Evolutionary conservation across 2,797 vertebrate species (phyloP), one percentile per base, ranked within the genome.

Genomic region (Periparus ater): DNA sequence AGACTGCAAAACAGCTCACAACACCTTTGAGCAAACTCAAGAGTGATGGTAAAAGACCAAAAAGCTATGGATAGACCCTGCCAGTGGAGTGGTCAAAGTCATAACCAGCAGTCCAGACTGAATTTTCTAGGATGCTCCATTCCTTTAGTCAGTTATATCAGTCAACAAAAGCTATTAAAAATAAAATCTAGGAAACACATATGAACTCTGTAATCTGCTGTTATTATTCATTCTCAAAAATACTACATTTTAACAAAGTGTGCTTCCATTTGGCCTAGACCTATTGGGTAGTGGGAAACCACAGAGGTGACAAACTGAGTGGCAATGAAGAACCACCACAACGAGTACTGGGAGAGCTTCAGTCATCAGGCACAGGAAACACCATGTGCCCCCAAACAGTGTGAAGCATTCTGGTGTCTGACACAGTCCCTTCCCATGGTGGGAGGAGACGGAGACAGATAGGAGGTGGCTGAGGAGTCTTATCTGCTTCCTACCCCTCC

Each of bases 361-460:
- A 61, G 0, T 47, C 17, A 1, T 51, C 38, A 30, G 16, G 14
- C 17, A 32, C 1, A 6, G 51, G 34, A 51, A 72, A 79, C n/a
- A 58, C 14, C 23, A 13, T 1, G 9, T 22, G 57, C 4, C 10
- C 13, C 25, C 12, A 57, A 63, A 42, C 2, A 15, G 19, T 1
- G 0, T 45, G 50, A 78, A 30, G 29, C 0, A 3, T 66, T 70
- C 25, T 67, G 32, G 34, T 30, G 9, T 55, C 53, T 86, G 81
- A 81, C 30, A 21, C 1, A 61, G 20, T 29, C 16, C 23, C 13
- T 50, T 82, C n/a, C 20, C 10, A 3, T 21, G 22, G 14, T 79
- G 23, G 26, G 38, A 48, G 3, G 58, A 32, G 63, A 21, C 42
- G 42, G 18, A 79, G 18, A 65, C 10, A 68, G 55, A 44, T 30